These are phyloP conservation scores for Sebastes iracundus DNA, from an alignment of 2,797 vertebrate genomes.

Conservation along the genomic window DNA sequence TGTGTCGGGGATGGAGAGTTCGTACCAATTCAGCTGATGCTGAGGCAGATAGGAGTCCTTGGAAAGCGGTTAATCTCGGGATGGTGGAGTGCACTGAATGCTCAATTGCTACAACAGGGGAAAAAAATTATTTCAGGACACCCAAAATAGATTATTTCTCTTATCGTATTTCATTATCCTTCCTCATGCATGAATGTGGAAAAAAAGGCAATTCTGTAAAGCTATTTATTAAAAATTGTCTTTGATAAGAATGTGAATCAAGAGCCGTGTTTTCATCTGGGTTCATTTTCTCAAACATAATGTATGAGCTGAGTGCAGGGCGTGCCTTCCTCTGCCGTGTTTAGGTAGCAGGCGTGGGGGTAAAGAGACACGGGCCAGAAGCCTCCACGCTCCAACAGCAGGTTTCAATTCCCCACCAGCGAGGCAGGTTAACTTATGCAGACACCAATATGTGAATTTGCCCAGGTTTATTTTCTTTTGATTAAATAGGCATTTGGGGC, in stretches of 20 bases:
- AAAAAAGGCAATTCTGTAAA: neutral
- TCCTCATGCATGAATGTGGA: neutral
- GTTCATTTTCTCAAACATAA: slow-evolving; percentile 30
- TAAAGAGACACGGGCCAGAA: slow-evolving; percentile 36
- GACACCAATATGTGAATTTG: slow-evolving; percentile 66
- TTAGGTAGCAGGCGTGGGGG: slow-evolving; percentile 66
- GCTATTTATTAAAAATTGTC: slow-evolving; percentile 2
- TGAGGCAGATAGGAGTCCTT: slow-evolving; percentile 27
- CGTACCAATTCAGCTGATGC: slow-evolving; percentile 33
- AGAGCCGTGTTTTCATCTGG: slow-evolving; percentile 24
- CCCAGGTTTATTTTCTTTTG: slow-evolving; percentile 83
- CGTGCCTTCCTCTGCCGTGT: slow-evolving; percentile 56
- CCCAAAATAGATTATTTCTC: slow-evolving; percentile 27
- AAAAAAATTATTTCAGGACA: slow-evolving; percentile 20
- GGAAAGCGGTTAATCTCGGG: slow-evolving; percentile 7
- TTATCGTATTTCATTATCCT: slow-evolving; percentile 23
- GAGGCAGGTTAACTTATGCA: slow-evolving; percentile 68
- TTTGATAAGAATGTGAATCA: slow-evolving; percentile 7
- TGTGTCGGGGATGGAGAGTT: slow-evolving; percentile 27
- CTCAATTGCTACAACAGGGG: neutral
- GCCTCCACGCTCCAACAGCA: slow-evolving; percentile 63
- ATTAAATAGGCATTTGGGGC: slow-evolving; percentile 82
- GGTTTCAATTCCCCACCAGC: slow-evolving; percentile 74
- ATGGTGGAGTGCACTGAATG: neutral
- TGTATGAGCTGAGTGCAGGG: slow-evolving; percentile 27